Conservation (phyloP, 2,113 vertebrate species). For the Thomomys bottae region DNA sequence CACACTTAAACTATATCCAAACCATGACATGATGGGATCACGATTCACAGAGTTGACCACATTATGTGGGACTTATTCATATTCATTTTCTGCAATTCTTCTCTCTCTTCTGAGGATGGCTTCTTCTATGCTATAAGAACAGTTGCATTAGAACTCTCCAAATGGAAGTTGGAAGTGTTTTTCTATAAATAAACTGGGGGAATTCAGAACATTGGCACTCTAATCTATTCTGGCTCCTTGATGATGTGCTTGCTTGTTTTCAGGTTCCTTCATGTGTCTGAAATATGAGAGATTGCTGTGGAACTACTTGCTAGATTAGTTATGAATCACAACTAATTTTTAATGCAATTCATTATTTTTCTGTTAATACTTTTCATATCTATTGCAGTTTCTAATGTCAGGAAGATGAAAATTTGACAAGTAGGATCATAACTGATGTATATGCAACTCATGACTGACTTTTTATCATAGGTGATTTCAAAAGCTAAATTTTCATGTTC, state of each 20-base stretch:
- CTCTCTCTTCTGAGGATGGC: slow-evolving; percentile 9
- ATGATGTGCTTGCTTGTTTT: slow-evolving; percentile 33
- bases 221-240: not conserved
- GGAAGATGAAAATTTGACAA: slow-evolving; percentile 11
- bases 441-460: not conserved
- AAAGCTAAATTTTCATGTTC: slow-evolving; percentile 25
- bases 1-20: not conserved
- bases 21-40: not conserved
- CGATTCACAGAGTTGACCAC: not conserved
- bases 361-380: slow-evolving; percentile 12
- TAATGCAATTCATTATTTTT: slow-evolving; percentile 28
- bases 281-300: slow-evolving; percentile 10
- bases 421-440: slow-evolving; percentile 1
- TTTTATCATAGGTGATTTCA: slow-evolving; percentile 6
- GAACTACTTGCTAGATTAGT: slow-evolving; percentile 12
- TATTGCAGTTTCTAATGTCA: not conserved
- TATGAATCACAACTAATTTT: not conserved
- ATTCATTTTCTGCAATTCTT: slow-evolving; percentile 8
- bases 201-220: not conserved
- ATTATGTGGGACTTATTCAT: not conserved
- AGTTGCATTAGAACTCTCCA: not conserved
- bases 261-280: slow-evolving; percentile 11
- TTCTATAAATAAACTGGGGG: slow-evolving; percentile 50
- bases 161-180: slow-evolving; percentile 22
- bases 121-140: not conserved